These are phyloP conservation scores for Bombus affinis DNA, from an alignment of 1,140 invertebrate species.

Conservation along the genomic window DNA sequence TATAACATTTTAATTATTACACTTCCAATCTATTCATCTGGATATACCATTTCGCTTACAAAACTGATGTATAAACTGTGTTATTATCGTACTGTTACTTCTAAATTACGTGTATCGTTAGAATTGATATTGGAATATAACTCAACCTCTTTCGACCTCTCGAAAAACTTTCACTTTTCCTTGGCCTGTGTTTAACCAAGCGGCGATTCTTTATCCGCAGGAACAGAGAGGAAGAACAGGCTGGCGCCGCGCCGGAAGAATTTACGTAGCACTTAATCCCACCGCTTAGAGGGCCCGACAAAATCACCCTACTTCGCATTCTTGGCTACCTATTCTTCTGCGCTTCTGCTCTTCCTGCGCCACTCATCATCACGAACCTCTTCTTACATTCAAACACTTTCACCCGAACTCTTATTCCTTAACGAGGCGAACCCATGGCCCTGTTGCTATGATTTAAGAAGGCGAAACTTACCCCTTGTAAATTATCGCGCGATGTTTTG, in stretches of 20 bases:
- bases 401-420: conserved; percentile 37
- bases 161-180: conserved; percentile 61
- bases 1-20: no score
- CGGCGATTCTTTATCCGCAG: conserved; percentile 76
- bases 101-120: background rate
- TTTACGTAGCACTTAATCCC: conserved; percentile 82
- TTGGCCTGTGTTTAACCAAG: conserved; percentile 68
- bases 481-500: background rate
- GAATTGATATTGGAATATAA: background rate
- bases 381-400: conserved; percentile 47
- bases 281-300: conserved; percentile 77
- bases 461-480: no score
- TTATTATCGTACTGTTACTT: background rate
- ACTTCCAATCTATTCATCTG: no score
- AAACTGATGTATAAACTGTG: background rate
- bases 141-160: background rate
- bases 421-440: conserved; percentile 5
- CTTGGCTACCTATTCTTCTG: conserved; percentile 75
- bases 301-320: conserved; percentile 77
- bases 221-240: conserved; percentile 56
- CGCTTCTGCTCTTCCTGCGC: conserved; percentile 66
- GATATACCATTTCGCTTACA: background rate
- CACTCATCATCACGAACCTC: conserved; percentile 68
- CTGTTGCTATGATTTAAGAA: conserved; percentile 5
- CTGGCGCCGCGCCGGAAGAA: conserved; percentile 65